Conservation (phyloP, 30 jellyfish, hydroid and myxozoan species). For the Morbakka virulenta region DNA sequence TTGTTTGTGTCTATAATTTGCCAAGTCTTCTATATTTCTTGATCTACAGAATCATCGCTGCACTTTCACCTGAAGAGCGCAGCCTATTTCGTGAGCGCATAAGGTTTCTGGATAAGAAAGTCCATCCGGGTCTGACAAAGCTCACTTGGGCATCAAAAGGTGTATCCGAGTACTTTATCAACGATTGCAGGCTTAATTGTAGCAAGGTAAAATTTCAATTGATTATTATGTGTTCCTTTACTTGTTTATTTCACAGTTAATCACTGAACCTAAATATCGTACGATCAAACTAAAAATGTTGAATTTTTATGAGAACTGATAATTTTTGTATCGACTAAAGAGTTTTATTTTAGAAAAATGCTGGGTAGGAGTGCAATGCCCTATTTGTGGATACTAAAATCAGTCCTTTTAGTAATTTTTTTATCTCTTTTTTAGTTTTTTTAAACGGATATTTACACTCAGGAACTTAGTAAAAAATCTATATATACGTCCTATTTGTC, state of each 20-base stretch:
- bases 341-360: too few species aligned
- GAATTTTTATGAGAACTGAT: too few species aligned
- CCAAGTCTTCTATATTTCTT: neutral
- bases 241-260: neutral
- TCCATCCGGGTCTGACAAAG: slow-evolving; percentile 96
- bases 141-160: slow-evolving; percentile 97
- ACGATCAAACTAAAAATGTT: neutral
- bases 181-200: slow-evolving; percentile 93
- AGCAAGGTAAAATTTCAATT: slow-evolving; percentile 41
- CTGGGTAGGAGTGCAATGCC: too few species aligned
- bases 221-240: neutral
- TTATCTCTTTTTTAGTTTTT: too few species aligned
- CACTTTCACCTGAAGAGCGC: slow-evolving; percentile 86
- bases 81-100: slow-evolving; percentile 90
- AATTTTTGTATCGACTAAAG: too few species aligned
- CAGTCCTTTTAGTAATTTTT: too few species aligned
- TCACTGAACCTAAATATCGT: neutral
- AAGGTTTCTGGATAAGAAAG: slow-evolving; percentile 88
- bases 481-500: too few species aligned
- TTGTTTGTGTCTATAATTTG: neutral
- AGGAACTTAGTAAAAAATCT: too few species aligned
- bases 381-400: too few species aligned
- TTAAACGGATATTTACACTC: too few species aligned
- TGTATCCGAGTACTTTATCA: slow-evolving; percentile 83
- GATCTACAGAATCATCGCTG: slow-evolving; percentile 66